Evolutionary conservation across 2,888 invertebrate genomes (phyloP).

Genomic region (Drosophila multiciliata): DNA sequence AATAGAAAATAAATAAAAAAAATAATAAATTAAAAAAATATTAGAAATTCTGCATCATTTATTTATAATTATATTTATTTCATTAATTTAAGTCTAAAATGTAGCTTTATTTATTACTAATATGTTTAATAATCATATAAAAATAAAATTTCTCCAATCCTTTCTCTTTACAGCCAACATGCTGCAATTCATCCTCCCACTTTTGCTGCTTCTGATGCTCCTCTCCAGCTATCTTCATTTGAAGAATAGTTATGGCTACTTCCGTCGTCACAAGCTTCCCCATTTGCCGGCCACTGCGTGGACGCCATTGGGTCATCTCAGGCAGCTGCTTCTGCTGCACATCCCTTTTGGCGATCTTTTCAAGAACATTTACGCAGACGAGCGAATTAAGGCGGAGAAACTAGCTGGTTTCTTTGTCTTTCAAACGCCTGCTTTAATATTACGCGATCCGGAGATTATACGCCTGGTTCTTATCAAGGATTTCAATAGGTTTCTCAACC

Average conservation of each 20-base stretch:
- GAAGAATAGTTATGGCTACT: slow-evolving; percentile 64
- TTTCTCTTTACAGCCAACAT: slow-evolving; percentile 21
- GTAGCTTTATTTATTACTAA: too few species aligned
- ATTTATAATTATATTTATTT: not conserved
- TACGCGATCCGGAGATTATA: slow-evolving; percentile 85
- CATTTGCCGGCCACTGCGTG: slow-evolving; percentile 74
- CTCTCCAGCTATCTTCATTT: slow-evolving; percentile 45
- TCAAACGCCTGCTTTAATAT: slow-evolving; percentile 84
- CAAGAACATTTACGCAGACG: slow-evolving; percentile 79
- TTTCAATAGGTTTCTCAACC: slow-evolving; percentile 77
- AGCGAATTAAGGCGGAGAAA: slow-evolving; percentile 49
- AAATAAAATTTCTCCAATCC: not conserved
- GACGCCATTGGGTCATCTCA: slow-evolving; percentile 84
- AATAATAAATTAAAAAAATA: too few species aligned
- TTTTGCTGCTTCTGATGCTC: slow-evolving; percentile 32
- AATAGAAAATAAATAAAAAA: not conserved
- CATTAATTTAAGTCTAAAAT: too few species aligned
- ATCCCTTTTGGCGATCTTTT: slow-evolving; percentile 82
- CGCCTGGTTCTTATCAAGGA: slow-evolving; percentile 84
- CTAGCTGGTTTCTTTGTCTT: slow-evolving; percentile 84
- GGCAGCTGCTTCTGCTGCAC: slow-evolving; percentile 77
- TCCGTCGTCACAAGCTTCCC: slow-evolving; percentile 74
- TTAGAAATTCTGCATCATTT: not conserved
- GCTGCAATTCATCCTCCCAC: slow-evolving; percentile 28
- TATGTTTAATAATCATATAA: not conserved